A percentile compares a stretch with the other conserved stretches of the same genome.
Evolutionary conservation across 2,797 vertebrate species (phyloP).

Genomic region (Ctenochaetus hawaiiensis): DNA sequence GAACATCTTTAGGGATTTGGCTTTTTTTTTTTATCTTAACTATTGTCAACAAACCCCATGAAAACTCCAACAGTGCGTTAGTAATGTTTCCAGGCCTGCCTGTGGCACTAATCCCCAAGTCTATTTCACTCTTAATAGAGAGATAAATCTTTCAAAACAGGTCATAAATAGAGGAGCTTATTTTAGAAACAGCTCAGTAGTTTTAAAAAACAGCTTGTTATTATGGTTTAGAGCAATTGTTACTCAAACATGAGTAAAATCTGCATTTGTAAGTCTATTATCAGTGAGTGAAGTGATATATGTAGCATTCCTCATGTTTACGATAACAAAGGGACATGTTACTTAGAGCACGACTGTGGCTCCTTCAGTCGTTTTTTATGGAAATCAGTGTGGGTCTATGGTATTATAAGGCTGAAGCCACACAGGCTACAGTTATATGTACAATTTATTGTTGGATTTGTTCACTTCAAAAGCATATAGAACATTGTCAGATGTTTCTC

Average conservation of each 20-base stretch:
- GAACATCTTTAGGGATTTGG: not conserved
- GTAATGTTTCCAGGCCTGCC: not conserved
- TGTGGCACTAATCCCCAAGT: not conserved
- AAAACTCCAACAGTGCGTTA: not conserved
- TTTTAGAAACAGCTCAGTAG: not conserved
- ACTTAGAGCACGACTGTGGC: not conserved
- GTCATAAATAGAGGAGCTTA: not conserved
- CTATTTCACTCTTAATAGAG: not conserved
- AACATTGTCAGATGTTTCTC: not conserved
- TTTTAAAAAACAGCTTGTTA: too few relatives aligned
- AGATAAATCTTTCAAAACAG: too few relatives aligned
- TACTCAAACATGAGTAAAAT: not conserved
- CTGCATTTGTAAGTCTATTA: not conserved
- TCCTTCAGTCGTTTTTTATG: too few relatives aligned
- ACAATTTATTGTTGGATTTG: not conserved
- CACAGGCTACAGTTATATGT: not conserved
- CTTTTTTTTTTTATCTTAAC: not conserved
- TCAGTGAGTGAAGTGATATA: not conserved
- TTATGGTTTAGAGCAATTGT: not conserved
- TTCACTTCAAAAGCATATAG: not conserved
- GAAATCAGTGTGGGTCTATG: not conserved
- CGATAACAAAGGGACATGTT: not conserved
- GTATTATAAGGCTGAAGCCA: not conserved
- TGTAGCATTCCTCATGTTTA: not conserved
- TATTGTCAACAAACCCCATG: not conserved